A percentile compares a stretch with the other conserved stretches of the same genome.
Conservation (phyloP, 1,140 invertebrate genomes). For the Leptinotarsa defecta region DNA sequence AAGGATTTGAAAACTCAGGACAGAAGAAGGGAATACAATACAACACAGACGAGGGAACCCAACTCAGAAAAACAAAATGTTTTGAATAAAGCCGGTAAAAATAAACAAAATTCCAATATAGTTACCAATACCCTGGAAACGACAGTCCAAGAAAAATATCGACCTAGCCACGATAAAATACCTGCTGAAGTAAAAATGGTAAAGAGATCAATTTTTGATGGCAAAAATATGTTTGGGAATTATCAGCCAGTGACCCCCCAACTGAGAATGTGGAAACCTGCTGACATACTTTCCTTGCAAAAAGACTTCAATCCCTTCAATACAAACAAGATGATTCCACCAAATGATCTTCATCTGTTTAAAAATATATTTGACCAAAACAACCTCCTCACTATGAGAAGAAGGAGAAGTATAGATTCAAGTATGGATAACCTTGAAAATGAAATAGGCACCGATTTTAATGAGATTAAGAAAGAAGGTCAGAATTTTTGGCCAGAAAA, state of each 20-base stretch:
- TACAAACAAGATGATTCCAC: constrained; percentile 9
- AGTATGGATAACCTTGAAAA: constrained; percentile 35
- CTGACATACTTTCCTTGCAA: constrained; percentile 34
- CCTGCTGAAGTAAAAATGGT: not conserved
- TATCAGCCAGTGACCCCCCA: constrained; percentile 32
- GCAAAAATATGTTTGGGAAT: constrained; percentile 27
- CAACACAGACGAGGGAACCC: not conserved
- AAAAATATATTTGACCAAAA: constrained; percentile 13
- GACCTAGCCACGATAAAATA: not conserved
- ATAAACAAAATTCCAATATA: not conserved
- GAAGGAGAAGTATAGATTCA: constrained; percentile 13
- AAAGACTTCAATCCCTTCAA: constrained; percentile 16
- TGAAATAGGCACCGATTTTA: constrained; percentile 32
- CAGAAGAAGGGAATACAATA: no score
- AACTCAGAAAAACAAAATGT: not conserved
- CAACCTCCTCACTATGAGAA: constrained; percentile 11
- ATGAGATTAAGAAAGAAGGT: constrained; percentile 19
- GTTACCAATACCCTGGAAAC: not conserved
- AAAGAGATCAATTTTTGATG: constrained; percentile 21
- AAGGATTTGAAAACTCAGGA: not conserved
- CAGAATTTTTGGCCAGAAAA: not conserved
- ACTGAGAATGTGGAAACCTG: constrained; percentile 37
- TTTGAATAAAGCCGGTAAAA: not conserved
- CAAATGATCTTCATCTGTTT: not conserved
- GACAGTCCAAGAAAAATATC: not conserved